A percentile compares a stretch with the other conserved stretches of the same genome.
phyloP scores from a whole-genome alignment of 2,888 invertebrate genomes.

The Dione vanillae region DNA sequence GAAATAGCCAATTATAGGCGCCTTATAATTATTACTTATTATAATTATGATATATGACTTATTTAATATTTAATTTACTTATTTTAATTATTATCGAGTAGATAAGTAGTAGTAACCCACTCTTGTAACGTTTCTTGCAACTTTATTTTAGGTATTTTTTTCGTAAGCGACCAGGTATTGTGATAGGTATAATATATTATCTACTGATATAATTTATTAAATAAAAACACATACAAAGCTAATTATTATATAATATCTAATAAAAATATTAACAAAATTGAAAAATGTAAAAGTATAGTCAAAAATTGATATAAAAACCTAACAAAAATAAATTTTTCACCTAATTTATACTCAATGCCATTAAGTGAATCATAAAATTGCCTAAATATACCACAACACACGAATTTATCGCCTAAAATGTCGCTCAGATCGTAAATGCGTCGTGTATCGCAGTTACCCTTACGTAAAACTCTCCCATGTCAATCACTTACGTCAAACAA shows the following conservation, averaged over 20 bases:
- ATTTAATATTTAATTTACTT: too few relatives aligned
- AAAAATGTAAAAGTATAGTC: not conserved
- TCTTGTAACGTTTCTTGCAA: too few relatives aligned
- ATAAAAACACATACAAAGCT: not conserved
- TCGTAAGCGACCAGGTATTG: too few relatives aligned
- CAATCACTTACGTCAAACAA: conserved; percentile 84
- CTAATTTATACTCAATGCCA: conserved; percentile 62
- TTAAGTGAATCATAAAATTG: conserved; percentile 82
- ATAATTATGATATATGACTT: too few relatives aligned
- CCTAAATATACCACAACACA: conserved; percentile 79
- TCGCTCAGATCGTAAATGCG: conserved; percentile 74
- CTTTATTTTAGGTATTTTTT: too few relatives aligned
- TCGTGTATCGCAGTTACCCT: conserved; percentile 58
- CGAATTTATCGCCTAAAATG: conserved; percentile 73
- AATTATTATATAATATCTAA: not conserved
- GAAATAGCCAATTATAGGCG: too few relatives aligned
- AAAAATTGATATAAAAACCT: conserved; percentile 39
- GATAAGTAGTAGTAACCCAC: too few relatives aligned
- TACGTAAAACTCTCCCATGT: conserved; percentile 67
- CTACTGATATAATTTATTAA: too few relatives aligned
- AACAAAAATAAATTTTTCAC: conserved; percentile 54
- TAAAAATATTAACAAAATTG: not conserved
- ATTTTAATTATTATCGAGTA: too few relatives aligned
- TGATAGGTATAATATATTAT: too few relatives aligned
- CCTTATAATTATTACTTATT: too few relatives aligned